Base-by-base conservation (phyloP, 1,140 invertebrate genomes). In the Pachyrhynchus sulphureomaculatus region DNA sequence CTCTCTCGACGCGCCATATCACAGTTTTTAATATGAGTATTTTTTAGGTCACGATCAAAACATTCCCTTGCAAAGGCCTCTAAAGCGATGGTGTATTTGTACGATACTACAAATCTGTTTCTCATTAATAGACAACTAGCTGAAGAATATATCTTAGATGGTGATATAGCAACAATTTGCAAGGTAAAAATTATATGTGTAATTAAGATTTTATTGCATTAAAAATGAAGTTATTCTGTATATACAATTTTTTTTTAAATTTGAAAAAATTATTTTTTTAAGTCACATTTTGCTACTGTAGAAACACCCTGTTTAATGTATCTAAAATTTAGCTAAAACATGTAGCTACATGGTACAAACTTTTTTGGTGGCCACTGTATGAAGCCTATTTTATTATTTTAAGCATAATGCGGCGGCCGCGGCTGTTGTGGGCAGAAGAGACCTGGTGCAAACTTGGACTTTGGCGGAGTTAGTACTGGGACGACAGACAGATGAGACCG, bases 361-460 rank as follows among this genome's bases (percentile, higher is more conserved):
- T n/a, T n/a, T n/a, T n/a, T n/a, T n/a, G n/a, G n/a, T n/a, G n/a
- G n/a, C n/a, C n/a, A n/a, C n/a, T n/a, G n/a, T n/a, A n/a, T n/a
- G n/a, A n/a, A n/a, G n/a, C n/a, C n/a, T n/a, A n/a, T n/a, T n/a
- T n/a, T n/a, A n/a, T n/a, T n/a, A n/a, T 29, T 52, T 49, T 49
- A 83, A 56, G 44, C 83, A 84, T 48, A 96, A 97, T 81, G 87
- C 88, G 15, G 82, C 84, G 62, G 81, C 88, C 4, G 91, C 93
- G 17, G 82, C 84, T 5, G 79, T 83, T 18, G 78, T 89, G 42
- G 90, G 89, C 5, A 83, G 93, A 33, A 81, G 84, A 62, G 94
- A 96, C 78, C 76, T 96, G 34, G 85, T 91, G 13, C 91, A 95
- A 76, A 83, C 92, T 34, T 95, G 93, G 93, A 85, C 84, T 12